These are phyloP conservation scores for Epistrophella euchroma DNA, from an alignment of 2,888 invertebrate genomes.

Conservation along the genomic window DNA sequence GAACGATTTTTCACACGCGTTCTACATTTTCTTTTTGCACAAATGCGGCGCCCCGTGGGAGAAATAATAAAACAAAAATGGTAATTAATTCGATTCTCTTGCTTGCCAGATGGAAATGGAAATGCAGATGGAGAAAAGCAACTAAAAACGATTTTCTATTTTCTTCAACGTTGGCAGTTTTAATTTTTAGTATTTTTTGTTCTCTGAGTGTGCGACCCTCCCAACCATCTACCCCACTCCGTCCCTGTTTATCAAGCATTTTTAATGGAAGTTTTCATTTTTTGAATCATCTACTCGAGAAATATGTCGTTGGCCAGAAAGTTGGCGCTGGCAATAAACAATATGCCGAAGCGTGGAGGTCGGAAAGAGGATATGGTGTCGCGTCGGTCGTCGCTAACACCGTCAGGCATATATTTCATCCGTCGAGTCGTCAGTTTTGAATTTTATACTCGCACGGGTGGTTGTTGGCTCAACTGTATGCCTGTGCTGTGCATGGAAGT, in stretches of 20 bases:
- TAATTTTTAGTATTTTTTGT: conserved; percentile 10
- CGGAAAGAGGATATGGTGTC: conserved; percentile 10
- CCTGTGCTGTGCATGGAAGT: conserved; percentile 31
- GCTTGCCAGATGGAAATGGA: conserved; percentile 24
- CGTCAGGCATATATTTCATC: background rate
- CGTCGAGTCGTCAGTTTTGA: conserved; percentile 4
- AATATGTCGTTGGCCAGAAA: conserved; percentile 50
- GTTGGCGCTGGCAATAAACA: background rate
- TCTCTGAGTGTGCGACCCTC: background rate
- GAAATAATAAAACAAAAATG: conserved; percentile 41
- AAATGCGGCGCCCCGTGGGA: conserved; percentile 53
- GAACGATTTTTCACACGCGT: conserved; percentile 65
- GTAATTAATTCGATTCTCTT: conserved; percentile 63
- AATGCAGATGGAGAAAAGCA: conserved; percentile 22
- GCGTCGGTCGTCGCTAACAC: background rate
- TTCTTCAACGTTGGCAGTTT: conserved; percentile 41
- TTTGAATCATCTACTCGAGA: conserved; percentile 57
- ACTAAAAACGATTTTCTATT: conserved; percentile 55
- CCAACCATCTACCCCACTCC: background rate
- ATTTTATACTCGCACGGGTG: conserved; percentile 6
- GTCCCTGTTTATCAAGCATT: conserved; percentile 17
- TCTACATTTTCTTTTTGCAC: conserved; percentile 33
- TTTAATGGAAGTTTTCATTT: conserved; percentile 60
- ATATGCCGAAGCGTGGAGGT: background rate
- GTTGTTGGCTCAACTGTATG: background rate